Percentiles rank a stretch among this genome's conserved stretches.
Evolutionary conservation across 2,797 vertebrate species (phyloP).

Genomic region (Anabacerthia variegaticeps): DNA sequence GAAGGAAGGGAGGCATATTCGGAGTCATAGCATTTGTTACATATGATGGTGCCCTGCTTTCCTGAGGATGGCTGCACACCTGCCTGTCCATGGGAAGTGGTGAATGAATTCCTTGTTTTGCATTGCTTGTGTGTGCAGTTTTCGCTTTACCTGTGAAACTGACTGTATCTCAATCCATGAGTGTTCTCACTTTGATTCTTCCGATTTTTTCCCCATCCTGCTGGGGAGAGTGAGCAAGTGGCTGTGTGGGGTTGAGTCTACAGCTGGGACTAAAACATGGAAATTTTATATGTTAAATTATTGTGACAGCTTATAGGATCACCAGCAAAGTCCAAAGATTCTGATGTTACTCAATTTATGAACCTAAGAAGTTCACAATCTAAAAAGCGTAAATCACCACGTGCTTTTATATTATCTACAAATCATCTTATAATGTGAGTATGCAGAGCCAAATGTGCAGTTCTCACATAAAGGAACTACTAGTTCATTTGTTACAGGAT

Average conservation of each 20-base stretch:
- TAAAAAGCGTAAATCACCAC: not conserved
- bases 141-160: not conserved
- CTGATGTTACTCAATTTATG: not conserved
- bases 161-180: not conserved
- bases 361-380: not conserved
- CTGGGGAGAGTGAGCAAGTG: not conserved
- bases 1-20: fast-evolving
- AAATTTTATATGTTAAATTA: not conserved
- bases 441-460: not conserved
- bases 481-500: not conserved
- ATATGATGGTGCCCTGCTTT: fast-evolving
- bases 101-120: not conserved
- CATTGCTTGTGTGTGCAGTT: not conserved
- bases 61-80: not conserved
- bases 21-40: not conserved
- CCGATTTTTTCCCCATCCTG: not conserved
- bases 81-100: not conserved
- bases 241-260: not conserved
- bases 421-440: no score
- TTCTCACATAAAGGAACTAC: not conserved
- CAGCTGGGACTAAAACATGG: not conserved
- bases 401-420: not conserved
- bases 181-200: not conserved
- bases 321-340: not conserved
- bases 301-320: not conserved